Conservation (phyloP, 2,888 invertebrate genomes). For the Lepidocyrtoides sp. region DNA sequence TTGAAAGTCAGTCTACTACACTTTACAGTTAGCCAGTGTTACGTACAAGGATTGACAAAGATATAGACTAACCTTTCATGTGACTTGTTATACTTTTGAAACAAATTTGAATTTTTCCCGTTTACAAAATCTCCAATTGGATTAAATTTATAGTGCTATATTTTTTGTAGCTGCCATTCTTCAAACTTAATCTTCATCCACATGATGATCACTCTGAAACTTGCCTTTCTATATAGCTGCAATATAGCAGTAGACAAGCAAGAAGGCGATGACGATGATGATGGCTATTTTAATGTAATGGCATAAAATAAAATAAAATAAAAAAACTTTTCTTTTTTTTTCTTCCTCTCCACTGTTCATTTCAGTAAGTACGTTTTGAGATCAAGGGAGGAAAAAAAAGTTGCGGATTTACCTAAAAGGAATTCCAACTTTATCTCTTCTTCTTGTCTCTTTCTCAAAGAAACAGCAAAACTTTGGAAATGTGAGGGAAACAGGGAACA, state of each 20-base stretch:
- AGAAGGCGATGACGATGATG: not conserved
- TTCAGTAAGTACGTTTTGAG: not conserved
- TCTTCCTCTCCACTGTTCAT: not conserved
- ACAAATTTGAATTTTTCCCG: not conserved
- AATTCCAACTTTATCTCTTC: constrained; percentile 13
- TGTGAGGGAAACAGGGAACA: not conserved
- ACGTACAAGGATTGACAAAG: too few relatives aligned
- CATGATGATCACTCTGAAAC: not conserved
- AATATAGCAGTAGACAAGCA: not conserved
- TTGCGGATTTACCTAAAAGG: constrained; percentile 35
- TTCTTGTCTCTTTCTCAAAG: not conserved
- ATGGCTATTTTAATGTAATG: constrained; percentile 35
- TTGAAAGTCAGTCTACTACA: too few relatives aligned
- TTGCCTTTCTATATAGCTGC: not conserved
- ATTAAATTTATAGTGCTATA: constrained; percentile 17
- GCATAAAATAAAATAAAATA: not conserved
- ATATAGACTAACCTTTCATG: too few relatives aligned
- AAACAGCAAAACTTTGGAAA: constrained; percentile 13
- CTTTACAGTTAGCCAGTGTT: too few relatives aligned
- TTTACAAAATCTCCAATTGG: constrained; percentile 6
- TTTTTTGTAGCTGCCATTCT: constrained; percentile 7
- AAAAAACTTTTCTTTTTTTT: constrained; percentile 7
- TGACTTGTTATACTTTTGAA: constrained; percentile 7
- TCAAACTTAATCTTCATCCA: not conserved
- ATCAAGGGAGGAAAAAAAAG: not conserved